Evolutionary conservation across 35 echinoderm and acorn worm species (phyloP).

Genomic region (Ophioderma brevispina): DNA sequence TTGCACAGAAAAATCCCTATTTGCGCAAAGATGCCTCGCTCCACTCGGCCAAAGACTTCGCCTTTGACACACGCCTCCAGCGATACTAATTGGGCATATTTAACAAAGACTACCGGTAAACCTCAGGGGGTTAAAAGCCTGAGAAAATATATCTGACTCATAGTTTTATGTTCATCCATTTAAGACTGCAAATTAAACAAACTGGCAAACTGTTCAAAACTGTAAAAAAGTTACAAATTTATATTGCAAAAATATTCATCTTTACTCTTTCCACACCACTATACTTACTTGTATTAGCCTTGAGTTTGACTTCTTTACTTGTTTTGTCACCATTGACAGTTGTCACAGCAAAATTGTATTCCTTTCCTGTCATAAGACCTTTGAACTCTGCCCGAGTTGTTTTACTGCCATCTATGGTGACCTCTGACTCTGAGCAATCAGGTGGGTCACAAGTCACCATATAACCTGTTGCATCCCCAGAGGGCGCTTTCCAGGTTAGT

Average conservation of each 20-base stretch:
- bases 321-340: slow-evolving; percentile 60
- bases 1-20: no score
- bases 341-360: slow-evolving; percentile 72
- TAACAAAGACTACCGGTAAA: no score
- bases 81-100: no score
- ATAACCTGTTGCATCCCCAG: slow-evolving; percentile 64
- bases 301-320: slow-evolving; percentile 62
- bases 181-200: not conserved
- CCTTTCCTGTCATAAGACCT: slow-evolving; percentile 63
- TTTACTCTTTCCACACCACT: no score
- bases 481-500: slow-evolving; percentile 71
- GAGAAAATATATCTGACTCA: no score
- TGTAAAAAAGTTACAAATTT: no score
- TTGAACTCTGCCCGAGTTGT: slow-evolving; percentile 59
- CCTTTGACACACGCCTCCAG: no score
- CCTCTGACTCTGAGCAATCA: slow-evolving; percentile 61
- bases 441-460: slow-evolving; percentile 80
- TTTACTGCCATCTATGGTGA: slow-evolving; percentile 67
- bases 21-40: no score
- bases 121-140: no score
- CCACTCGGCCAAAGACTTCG: no score
- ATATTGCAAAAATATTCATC: no score
- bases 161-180: not conserved
- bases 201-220: no score
- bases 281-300: slow-evolving; percentile 80